Base-by-base conservation (phyloP, 2,797 vertebrate species). In the Rachycentron canadum region DNA sequence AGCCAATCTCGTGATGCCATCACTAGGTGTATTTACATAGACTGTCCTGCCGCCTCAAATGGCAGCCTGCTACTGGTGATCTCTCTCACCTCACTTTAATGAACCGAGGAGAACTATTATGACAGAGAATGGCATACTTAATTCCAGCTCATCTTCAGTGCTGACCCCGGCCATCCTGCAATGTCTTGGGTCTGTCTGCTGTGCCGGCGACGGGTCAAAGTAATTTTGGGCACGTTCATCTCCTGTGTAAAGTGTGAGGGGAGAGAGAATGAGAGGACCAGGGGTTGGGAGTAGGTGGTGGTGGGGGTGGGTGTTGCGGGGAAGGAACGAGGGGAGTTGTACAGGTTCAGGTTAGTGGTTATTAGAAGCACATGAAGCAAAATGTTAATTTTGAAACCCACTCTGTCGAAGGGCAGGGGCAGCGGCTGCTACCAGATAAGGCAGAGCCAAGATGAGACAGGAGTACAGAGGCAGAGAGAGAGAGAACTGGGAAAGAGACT, bases 341-440 rank as follows among this genome's bases (percentile, higher is more conserved):
- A 86, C 83, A 88, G 94, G 93, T 92, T 91, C 85, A 88, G 91
- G 96, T 98, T 97, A 98, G 95, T 94, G 95, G 97, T 98, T 98
- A 98, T 98, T 98, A 97, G 96, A 97, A 98, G 97, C 96, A 98
- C 96, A 96, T 98, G 97, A 98, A 97, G 96, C 94, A 94, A 98
- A 98, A 98, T 98, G 97, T 98, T 98, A 98, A 99, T 98, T 98
- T 97, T 96, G 92, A 97, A 98, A 96, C 95, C 93, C 91, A 96
- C 95, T 97, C 96, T 95, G 91, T 94, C 82, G 94, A 90, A 92
- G 91, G 90, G 79, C 87, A 88, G 93, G 94, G 94, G 94, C 93
- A 93, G 91, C 90, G 94, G 94, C 94, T 93, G 93, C 94, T 95
- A 94, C 93, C 95, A 95, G 95, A 97, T 96, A 97, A 97, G 95